Conservation (phyloP, 1,140 invertebrate species). For the Brachionus sp. region DNA sequence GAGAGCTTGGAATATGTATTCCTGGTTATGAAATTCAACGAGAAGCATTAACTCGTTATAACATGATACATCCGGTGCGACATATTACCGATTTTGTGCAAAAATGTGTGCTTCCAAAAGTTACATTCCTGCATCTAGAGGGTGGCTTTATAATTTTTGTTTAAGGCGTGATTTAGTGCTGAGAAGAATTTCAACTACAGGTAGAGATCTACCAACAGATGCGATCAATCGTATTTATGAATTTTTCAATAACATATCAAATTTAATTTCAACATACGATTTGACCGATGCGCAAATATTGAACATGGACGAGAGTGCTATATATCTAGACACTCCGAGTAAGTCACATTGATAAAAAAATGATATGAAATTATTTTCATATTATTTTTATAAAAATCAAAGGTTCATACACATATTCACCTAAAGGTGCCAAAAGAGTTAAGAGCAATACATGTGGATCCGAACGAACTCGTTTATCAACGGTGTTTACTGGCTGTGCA, state of each 20-base stretch:
- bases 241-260: neutral
- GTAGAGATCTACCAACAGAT: neutral
- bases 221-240: neutral
- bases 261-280: neutral
- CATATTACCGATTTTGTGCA: neutral
- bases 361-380: neutral
- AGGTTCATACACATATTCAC: neutral
- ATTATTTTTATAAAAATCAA: neutral
- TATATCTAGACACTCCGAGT: neutral
- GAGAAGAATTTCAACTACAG: neutral
- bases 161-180: neutral
- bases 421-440: neutral
- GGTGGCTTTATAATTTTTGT: constrained; percentile 1
- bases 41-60: neutral
- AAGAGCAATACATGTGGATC: neutral
- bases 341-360: neutral
- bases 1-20: neutral
- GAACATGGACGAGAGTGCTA: constrained; percentile 10
- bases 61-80: neutral
- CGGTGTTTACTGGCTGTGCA: neutral
- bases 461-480: neutral
- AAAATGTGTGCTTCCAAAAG: neutral
- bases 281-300: neutral
- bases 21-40: neutral
- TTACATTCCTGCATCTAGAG: neutral